These are phyloP conservation scores for Cinclus cinclus DNA, from an alignment of 2,113 vertebrate species.

Conservation along the genomic window DNA sequence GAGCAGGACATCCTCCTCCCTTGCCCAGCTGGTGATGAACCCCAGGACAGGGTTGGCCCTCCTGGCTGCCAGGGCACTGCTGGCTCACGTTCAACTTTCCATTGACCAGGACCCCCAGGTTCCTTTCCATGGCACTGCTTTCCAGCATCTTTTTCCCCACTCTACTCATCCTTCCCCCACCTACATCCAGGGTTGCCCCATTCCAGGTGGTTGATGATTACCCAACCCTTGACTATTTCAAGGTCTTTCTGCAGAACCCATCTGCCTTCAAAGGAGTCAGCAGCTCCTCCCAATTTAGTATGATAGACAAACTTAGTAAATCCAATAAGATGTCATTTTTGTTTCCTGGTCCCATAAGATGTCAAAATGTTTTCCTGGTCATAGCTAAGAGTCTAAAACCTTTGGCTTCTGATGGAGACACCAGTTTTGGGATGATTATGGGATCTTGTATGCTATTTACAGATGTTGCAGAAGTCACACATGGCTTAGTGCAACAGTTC, in stretches of 20 bases:
- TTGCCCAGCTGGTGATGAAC: accelerated
- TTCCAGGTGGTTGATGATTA: neutral
- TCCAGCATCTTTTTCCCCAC: neutral
- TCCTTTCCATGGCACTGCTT: neutral
- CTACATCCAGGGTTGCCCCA: neutral
- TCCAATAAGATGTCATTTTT: neutral
- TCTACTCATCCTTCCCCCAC: too few relatives aligned
- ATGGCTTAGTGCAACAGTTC: neutral
- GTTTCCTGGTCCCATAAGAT: too few relatives aligned
- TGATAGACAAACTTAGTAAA: neutral
- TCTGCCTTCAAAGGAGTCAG: neutral
- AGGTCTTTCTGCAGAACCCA: neutral
- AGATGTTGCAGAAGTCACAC: neutral
- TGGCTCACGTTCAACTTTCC: accelerated
- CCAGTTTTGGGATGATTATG: neutral
- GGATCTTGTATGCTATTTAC: neutral
- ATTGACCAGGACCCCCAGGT: accelerated
- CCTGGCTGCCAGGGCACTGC: neutral
- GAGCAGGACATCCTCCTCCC: neutral
- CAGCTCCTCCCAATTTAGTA: neutral
- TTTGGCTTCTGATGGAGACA: neutral
- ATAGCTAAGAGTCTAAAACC: neutral
- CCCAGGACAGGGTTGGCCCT: accelerated
- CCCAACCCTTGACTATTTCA: neutral
- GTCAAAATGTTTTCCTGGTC: neutral